Base-by-base conservation (phyloP, 1,140 invertebrate species). In the Solen grandis region DNA sequence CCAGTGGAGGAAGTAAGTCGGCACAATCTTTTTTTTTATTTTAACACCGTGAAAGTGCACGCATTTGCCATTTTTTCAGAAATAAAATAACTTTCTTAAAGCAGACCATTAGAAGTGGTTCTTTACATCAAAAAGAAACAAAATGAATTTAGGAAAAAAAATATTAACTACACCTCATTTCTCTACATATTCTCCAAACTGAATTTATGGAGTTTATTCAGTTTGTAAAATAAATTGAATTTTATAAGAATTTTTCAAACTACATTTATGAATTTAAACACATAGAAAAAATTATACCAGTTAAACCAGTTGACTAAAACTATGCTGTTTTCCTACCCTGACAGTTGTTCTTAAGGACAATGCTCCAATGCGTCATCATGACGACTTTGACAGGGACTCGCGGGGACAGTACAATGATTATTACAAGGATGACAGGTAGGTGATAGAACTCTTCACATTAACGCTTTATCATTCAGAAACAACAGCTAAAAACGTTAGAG, bases 1-100 rank as follows among this genome's bases (percentile, higher is more conserved):
- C 69, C 5, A 78, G 59, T 57, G 41, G 57, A 46, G 81, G 69
- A 57, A 60, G 79, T 78, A 57, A 79, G 55, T 77, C n/a, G 16
- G n/a, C n/a, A n/a, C n/a, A n/a, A n/a, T n/a, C n/a, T n/a, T 38
- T 68, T 5, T 68, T 29, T 68, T 16, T 16, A 31, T 5, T 14
- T 27, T 10, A 10, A 4, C 2, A 27, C 5, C 5, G 46, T 69
- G 13, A 13, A 29, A 3, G 16, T 31, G 46, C 16, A 25, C 2
- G 35, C 10, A 1, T 35, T 66, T 1, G 35, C 22, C 27, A n/a
- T 14, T 66, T 2, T 5, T 31, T 66, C 29, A 19, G 27, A 10
- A 36, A 35, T 14, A 1, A 66, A 19, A 4, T n/a, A 66, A 19
- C 14, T 66, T 5, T 19, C 14, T 19, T 38, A 29, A 3, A 29